A percentile compares a stretch with the other conserved stretches of the same genome.
phyloP scores from a whole-genome alignment of 2,113 vertebrate species.

The Lasiurus borealis region DNA sequence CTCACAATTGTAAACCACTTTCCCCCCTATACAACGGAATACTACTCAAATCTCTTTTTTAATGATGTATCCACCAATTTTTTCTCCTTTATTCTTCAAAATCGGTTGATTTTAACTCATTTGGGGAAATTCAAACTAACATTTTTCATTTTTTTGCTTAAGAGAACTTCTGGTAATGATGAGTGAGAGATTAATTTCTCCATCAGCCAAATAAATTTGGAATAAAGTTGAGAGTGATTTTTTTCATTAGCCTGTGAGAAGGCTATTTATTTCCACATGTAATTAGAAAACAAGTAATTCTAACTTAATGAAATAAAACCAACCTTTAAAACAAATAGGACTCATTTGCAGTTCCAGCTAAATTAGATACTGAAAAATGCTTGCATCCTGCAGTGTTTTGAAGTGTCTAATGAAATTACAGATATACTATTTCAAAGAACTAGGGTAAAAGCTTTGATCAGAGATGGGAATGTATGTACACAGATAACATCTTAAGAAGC shows the following conservation, averaged over 20 bases:
- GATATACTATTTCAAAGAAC: slow-evolving; percentile 41
- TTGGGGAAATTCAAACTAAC: neutral
- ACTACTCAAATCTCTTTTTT: neutral
- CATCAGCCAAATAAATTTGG: slow-evolving; percentile 59
- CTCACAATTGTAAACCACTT: neutral
- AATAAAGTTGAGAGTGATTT: slow-evolving; percentile 43
- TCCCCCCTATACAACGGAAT: neutral
- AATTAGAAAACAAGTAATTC: slow-evolving; percentile 66
- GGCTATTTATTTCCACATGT: slow-evolving; percentile 65
- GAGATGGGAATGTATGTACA: neutral
- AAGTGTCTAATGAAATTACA: slow-evolving; percentile 65
- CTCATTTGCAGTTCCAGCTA: slow-evolving; percentile 64
- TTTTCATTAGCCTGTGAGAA: slow-evolving; percentile 59
- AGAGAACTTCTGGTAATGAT: neutral
- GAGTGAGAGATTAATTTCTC: slow-evolving; percentile 45
- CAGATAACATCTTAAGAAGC: slow-evolving; percentile 6
- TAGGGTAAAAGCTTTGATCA: slow-evolving; percentile 10
- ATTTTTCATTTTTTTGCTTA: slow-evolving; percentile 32
- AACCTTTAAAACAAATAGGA: slow-evolving; percentile 59
- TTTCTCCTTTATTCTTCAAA: slow-evolving; percentile 33
- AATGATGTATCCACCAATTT: neutral
- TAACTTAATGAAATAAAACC: slow-evolving; percentile 74
- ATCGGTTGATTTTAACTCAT: slow-evolving; percentile 23
- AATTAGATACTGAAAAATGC: slow-evolving; percentile 64
- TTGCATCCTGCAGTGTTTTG: slow-evolving; percentile 39